Percentiles rank a stretch among this genome's conserved stretches.
Evolutionary conservation across 2,888 invertebrate species (phyloP).

Genomic region (Xanthorhoe spadicearia): DNA sequence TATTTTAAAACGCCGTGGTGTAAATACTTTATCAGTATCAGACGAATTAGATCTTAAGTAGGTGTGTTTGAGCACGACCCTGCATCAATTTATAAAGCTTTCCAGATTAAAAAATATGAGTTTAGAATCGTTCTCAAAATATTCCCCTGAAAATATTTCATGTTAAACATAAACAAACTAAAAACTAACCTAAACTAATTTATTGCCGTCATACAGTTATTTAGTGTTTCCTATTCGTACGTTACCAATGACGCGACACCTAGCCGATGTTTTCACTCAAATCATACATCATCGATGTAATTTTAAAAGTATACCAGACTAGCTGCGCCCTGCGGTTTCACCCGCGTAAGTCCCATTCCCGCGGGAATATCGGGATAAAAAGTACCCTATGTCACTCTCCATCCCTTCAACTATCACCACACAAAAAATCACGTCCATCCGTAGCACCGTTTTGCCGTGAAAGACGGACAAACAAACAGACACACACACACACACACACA

Average conservation of each 20-base stretch:
- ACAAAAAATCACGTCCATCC: no score
- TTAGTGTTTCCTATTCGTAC: constrained; percentile 50
- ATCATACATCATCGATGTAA: constrained; percentile 58
- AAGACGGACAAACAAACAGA: no score
- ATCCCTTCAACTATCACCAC: no score
- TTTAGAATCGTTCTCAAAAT: constrained; percentile 37
- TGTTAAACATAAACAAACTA: constrained; percentile 50
- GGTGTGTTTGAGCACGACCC: neutral
- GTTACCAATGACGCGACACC: constrained; percentile 48
- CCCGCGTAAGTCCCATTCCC: no score
- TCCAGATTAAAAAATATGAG: constrained; percentile 39
- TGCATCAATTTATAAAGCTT: constrained; percentile 39
- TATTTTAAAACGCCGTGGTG: no score
- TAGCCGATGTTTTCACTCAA: constrained; percentile 58
- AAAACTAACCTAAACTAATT: constrained; percentile 51
- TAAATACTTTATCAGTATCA: no score
- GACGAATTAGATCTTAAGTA: neutral
- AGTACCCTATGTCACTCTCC: no score
- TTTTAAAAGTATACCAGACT: constrained; percentile 33
- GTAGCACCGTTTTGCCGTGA: no score
- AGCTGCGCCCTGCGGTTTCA: no score
- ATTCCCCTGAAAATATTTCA: constrained; percentile 37
- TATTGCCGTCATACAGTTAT: constrained; percentile 52
- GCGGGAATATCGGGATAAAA: no score
- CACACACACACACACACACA: no score